These are phyloP conservation scores for Phenacoccus solenopsis DNA, from an alignment of 1,140 invertebrate species.

Conservation along the genomic window DNA sequence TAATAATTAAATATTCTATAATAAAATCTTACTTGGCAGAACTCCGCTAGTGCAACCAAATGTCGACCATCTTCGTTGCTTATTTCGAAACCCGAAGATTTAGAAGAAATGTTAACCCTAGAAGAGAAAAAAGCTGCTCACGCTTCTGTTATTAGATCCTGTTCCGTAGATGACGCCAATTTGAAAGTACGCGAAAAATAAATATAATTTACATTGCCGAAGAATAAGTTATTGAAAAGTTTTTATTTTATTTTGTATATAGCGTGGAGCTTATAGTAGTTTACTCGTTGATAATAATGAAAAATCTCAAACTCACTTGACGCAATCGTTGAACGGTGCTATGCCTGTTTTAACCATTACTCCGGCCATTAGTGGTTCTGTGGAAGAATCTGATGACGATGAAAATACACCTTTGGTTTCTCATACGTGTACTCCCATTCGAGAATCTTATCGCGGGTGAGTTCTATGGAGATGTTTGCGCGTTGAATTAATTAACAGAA, in stretches of 20 bases:
- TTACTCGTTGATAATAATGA: background rate
- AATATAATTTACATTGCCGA: too few relatives aligned
- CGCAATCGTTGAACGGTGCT: background rate
- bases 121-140: constrained; percentile 8
- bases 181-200: background rate
- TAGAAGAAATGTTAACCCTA: background rate
- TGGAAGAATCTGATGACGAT: constrained; percentile 38
- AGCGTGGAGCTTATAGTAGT: background rate
- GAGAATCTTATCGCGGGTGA: background rate
- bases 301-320: background rate
- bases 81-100: background rate
- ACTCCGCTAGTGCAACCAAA: background rate
- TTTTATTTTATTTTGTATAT: background rate
- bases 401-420: constrained; percentile 48
- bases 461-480: too few relatives aligned
- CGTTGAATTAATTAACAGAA: too few relatives aligned
- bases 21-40: background rate
- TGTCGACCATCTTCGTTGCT: constrained; percentile 5
- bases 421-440: constrained; percentile 33
- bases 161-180: background rate
- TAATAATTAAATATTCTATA: too few relatives aligned
- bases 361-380: background rate
- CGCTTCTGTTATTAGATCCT: background rate
- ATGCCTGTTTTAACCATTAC: constrained; percentile 8
- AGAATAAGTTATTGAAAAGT: background rate